phyloP scores from a whole-genome alignment of 2,888 invertebrate species.

The Cheilosia pagana region DNA sequence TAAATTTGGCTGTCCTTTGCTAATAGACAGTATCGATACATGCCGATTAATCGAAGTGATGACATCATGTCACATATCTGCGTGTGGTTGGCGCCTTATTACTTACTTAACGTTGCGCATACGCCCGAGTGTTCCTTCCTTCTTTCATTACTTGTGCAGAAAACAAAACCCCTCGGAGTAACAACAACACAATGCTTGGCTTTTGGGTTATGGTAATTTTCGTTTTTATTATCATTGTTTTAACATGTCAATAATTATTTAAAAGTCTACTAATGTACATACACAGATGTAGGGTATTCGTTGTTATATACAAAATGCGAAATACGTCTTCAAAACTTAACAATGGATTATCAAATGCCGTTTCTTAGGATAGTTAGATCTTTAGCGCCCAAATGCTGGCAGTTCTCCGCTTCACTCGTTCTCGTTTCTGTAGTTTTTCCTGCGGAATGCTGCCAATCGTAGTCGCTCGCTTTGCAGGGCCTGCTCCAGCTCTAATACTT shows the following conservation, averaged over 20 bases:
- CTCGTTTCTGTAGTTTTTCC: constrained; percentile 91
- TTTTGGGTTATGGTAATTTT: neutral
- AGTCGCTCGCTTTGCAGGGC: constrained; percentile 94
- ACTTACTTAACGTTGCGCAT: too few relatives aligned
- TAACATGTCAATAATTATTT: neutral
- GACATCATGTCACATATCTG: too few relatives aligned
- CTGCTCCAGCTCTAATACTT: constrained; percentile 96
- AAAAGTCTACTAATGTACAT: neutral
- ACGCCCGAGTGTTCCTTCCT: too few relatives aligned
- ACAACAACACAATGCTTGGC: too few relatives aligned
- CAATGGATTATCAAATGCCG: neutral
- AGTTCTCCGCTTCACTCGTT: neutral
- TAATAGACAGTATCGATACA: too few relatives aligned
- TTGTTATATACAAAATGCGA: neutral
- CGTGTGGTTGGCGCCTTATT: too few relatives aligned
- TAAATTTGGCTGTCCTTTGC: too few relatives aligned
- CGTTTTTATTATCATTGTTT: neutral
- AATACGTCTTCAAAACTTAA: neutral
- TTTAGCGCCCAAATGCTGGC: neutral
- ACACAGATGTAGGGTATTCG: neutral
- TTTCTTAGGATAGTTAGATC: neutral
- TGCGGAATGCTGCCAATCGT: constrained; percentile 92
- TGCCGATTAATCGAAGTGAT: too few relatives aligned
- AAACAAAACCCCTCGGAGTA: too few relatives aligned
- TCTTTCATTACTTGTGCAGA: too few relatives aligned